These are phyloP conservation scores for Drosophila falleni DNA, from an alignment of 2,888 invertebrate species.

Conservation along the genomic window DNA sequence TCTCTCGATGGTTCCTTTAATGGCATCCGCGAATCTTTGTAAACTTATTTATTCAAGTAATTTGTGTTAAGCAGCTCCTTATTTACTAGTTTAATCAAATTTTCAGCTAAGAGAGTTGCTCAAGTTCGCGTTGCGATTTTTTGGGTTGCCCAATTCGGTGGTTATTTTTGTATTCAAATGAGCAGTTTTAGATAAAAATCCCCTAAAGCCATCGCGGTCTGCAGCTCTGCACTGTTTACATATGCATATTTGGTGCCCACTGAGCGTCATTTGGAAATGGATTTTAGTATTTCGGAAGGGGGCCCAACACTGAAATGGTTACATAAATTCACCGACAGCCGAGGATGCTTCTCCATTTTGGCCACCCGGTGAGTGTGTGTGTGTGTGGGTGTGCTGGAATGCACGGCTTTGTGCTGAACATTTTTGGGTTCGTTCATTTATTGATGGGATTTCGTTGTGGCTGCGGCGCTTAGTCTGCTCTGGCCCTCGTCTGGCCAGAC, in stretches of 20 bases:
- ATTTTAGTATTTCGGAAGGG: constrained; percentile 60
- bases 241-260: constrained; percentile 72
- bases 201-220: constrained; percentile 65
- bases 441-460: constrained; percentile 73
- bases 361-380: constrained; percentile 11
- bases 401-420: constrained; percentile 38
- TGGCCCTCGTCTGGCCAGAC: constrained; percentile 62
- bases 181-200: constrained; percentile 77
- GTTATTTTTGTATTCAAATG: constrained; percentile 82
- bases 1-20: neutral
- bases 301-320: constrained; percentile 46
- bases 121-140: constrained; percentile 36
- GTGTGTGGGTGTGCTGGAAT: constrained; percentile 4
- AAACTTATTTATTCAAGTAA: constrained; percentile 6
- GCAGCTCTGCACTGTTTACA: constrained; percentile 62
- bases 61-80: constrained; percentile 8
- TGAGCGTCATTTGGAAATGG: constrained; percentile 71
- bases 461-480: constrained; percentile 64
- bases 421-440: constrained; percentile 73
- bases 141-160: constrained; percentile 25
- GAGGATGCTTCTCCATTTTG: constrained; percentile 10
- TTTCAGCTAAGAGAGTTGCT: constrained; percentile 45
- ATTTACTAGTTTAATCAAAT: constrained; percentile 52
- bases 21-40: neutral
- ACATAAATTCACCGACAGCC: constrained; percentile 52